phyloP scores from a whole-genome alignment of 2,113 vertebrate species.

The Cheilinus undulatus region DNA sequence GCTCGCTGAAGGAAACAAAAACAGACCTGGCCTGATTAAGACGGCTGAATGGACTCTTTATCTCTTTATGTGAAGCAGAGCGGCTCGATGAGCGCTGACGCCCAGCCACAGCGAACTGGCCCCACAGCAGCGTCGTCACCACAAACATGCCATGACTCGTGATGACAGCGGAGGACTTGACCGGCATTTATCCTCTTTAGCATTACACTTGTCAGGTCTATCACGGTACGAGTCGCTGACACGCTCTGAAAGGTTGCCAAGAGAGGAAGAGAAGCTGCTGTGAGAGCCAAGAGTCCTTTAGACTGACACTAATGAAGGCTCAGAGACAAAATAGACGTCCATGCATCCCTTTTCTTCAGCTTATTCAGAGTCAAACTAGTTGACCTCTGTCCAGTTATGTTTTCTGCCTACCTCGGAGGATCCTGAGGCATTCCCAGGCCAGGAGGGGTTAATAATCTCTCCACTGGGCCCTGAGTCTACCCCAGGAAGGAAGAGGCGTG shows the following conservation, averaged over 20 bases:
- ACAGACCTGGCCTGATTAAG: slow-evolving; percentile 14
- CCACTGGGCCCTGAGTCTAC: no score
- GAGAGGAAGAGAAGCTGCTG: neutral
- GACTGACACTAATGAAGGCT: neutral
- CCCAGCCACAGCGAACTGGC: no score
- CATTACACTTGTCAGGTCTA: slow-evolving; percentile 26
- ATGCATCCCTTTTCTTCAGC: neutral
- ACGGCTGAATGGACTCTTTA: slow-evolving; percentile 12
- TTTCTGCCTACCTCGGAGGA: no score
- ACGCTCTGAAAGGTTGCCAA: neutral
- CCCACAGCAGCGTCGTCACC: slow-evolving; percentile 4
- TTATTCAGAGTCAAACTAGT: no score
- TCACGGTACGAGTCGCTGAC: neutral
- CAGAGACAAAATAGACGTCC: neutral
- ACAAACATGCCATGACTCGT: slow-evolving; percentile 18
- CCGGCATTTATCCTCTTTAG: slow-evolving; percentile 48
- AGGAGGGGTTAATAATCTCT: no score
- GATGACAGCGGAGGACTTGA: slow-evolving; percentile 16
- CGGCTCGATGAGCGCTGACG: neutral
- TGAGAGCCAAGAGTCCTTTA: neutral
- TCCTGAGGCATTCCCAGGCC: no score
- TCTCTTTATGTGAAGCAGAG: slow-evolving; percentile 3
- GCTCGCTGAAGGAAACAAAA: slow-evolving; percentile 4
- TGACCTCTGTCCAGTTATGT: no score
- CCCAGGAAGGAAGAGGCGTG: no score